Percentiles rank a stretch among this genome's conserved stretches.
phyloP scores from a whole-genome alignment of 2,113 vertebrate species.

The Passer montanus region DNA sequence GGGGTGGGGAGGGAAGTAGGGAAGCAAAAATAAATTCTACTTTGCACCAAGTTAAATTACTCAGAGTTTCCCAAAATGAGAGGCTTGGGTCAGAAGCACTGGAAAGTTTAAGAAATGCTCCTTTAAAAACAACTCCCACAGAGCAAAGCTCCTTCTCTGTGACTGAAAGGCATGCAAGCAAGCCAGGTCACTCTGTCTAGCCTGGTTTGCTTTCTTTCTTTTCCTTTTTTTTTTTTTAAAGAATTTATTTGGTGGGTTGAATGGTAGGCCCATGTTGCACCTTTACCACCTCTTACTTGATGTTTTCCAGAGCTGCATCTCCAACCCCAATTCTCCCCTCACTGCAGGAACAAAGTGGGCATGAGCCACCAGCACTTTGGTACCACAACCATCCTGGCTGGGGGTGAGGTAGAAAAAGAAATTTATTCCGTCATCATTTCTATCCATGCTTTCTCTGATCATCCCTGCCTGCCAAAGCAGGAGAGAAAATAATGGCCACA shows the following conservation, averaged over 20 bases:
- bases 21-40: constrained; percentile 59
- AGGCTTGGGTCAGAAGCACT: constrained; percentile 28
- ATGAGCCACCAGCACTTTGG: neutral
- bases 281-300: neutral
- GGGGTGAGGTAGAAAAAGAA: neutral
- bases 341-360: neutral
- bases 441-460: neutral
- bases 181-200: neutral
- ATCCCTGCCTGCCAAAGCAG: neutral
- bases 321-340: neutral
- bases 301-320: neutral
- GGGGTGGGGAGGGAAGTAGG: constrained; percentile 16
- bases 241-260: neutral
- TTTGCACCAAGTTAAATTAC: constrained; percentile 54
- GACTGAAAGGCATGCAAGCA: constrained; percentile 1
- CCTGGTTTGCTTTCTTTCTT: neutral
- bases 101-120: constrained; percentile 61
- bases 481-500: neutral
- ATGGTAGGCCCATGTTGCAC: neutral
- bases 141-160: neutral
- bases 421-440: neutral
- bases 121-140: neutral
- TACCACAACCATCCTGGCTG: neutral
- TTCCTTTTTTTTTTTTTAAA: neutral
- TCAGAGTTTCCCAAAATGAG: constrained; percentile 66